These are phyloP conservation scores for Stichopus horrens DNA, from an alignment of 53 echinoderm and acorn worm species.

Conservation along the genomic window DNA sequence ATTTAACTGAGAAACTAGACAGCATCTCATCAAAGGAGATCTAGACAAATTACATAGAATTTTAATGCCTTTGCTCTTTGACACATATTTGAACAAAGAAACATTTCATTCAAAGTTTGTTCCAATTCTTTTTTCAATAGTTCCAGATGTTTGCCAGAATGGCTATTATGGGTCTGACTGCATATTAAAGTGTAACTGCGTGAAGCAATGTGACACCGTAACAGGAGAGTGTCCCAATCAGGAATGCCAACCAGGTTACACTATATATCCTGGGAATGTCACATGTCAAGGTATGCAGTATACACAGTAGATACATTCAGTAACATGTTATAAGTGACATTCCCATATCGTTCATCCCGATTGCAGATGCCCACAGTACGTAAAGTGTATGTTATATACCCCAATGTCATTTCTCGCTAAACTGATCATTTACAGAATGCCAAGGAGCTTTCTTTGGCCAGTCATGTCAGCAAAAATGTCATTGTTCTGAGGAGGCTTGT, in stretches of 20 bases:
- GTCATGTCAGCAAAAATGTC: not conserved
- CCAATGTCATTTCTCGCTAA: not conserved
- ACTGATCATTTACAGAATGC: not conserved
- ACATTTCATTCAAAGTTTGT: too few species aligned
- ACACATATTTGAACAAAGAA: too few species aligned
- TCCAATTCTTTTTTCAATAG: not conserved
- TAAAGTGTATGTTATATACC: not conserved
- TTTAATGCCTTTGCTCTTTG: too few species aligned
- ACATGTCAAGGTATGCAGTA: not conserved
- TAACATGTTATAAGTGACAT: not conserved
- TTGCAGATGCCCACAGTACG: too few species aligned
- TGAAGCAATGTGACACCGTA: not conserved
- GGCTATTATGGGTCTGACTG: slow-evolving; percentile 13
- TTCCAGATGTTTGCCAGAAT: not conserved
- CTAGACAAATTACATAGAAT: too few species aligned
- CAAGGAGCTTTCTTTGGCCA: not conserved
- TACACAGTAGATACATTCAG: not conserved
- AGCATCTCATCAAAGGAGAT: too few species aligned
- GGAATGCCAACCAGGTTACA: not conserved
- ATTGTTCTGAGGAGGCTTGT: not conserved
- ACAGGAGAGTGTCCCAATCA: slow-evolving; percentile 14
- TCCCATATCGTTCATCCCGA: too few species aligned
- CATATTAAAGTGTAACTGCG: not conserved
- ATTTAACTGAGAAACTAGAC: too few species aligned
- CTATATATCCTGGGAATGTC: not conserved